Conservation (phyloP, 2,888 invertebrate species). For the Erebia aethiops region DNA sequence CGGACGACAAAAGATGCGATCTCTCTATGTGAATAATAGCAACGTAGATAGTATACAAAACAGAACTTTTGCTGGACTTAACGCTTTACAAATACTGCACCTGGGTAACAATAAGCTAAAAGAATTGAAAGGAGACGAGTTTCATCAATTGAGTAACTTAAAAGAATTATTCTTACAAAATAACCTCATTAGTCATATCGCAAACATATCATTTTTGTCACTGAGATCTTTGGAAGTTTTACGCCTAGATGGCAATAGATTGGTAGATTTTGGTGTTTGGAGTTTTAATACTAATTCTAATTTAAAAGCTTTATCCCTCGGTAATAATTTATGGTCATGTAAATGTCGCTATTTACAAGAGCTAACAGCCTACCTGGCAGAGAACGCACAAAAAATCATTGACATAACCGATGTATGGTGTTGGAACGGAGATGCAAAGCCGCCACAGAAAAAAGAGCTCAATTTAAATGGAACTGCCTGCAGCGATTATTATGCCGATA, state of each 20-base stretch:
- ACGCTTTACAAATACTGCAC: conserved; percentile 90
- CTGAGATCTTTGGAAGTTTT: conserved; percentile 90
- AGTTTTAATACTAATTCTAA: conserved; percentile 86
- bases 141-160: conserved; percentile 90
- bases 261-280: conserved; percentile 91
- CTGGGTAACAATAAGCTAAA: conserved; percentile 92
- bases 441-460: conserved; percentile 89
- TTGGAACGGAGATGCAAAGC: conserved; percentile 88
- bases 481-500: conserved; percentile 93
- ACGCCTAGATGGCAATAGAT: conserved; percentile 91
- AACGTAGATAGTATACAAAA: conserved; percentile 93
- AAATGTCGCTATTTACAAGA: conserved; percentile 94
- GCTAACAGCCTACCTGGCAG: conserved; percentile 91
- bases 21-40: conserved; percentile 93
- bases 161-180: conserved; percentile 93
- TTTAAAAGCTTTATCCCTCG: conserved; percentile 89
- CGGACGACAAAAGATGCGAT: conserved; percentile 93
- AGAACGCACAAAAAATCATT: conserved; percentile 90
- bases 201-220: conserved; percentile 90
- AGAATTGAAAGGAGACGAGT: conserved; percentile 92
- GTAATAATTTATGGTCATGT: conserved; percentile 95
- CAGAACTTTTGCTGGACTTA: conserved; percentile 94
- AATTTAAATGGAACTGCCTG: conserved; percentile 93
- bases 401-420: conserved; percentile 92
- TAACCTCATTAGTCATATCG: conserved; percentile 90